Percentiles rank a stretch among this genome's conserved stretches.
phyloP scores from a whole-genome alignment of 2,888 invertebrate genomes.

The Shargacucullia verbasci region DNA sequence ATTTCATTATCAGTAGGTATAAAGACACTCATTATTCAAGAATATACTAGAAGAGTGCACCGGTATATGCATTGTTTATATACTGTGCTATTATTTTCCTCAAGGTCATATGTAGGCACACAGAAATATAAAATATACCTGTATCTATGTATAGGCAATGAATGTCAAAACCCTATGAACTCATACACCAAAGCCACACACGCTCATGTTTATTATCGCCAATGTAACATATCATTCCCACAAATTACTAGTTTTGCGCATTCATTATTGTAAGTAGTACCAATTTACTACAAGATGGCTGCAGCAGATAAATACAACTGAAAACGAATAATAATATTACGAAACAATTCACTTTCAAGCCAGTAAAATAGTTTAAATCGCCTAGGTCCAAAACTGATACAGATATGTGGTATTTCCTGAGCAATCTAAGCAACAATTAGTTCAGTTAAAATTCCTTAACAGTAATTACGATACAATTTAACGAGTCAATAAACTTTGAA shows the following conservation, averaged over 20 bases:
- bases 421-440: conserved; percentile 33
- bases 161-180: conserved; percentile 18
- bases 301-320: conserved; percentile 20
- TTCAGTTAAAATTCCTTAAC: conserved; percentile 18
- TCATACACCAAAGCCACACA: conserved; percentile 4
- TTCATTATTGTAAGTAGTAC: conserved; percentile 9
- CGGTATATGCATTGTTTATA: not conserved
- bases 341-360: conserved; percentile 1
- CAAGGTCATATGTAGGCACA: conserved; percentile 30
- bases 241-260: conserved; percentile 2
- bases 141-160: not conserved
- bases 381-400: conserved; percentile 19
- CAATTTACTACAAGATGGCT: conserved; percentile 24
- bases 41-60: conserved; percentile 33
- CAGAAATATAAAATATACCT: not conserved
- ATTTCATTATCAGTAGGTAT: not conserved
- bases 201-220: conserved; percentile 16
- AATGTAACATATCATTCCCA: conserved; percentile 18
- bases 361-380: conserved; percentile 8
- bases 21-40: not conserved
- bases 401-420: conserved; percentile 27
- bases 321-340: not conserved
- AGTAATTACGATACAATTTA: conserved; percentile 5
- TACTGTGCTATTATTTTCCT: conserved; percentile 7
- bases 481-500: conserved; percentile 30